Percentiles rank a stretch among this genome's conserved stretches.
Conservation (phyloP, 1,140 invertebrate species). For the Penaeus indicus region DNA sequence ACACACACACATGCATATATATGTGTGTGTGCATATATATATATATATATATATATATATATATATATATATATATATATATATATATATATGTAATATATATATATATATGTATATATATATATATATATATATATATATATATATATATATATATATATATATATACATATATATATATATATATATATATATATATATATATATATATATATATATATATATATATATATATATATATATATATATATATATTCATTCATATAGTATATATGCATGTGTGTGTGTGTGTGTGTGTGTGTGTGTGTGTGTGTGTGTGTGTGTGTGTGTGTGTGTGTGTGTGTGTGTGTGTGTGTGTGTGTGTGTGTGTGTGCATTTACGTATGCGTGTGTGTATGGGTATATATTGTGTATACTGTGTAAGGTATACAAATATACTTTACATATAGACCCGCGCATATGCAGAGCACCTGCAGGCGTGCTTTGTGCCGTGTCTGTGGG, state of each 20-base stretch:
- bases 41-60: neutral
- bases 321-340: neutral
- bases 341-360: conserved; percentile 18
- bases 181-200: conserved; percentile 10
- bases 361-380: neutral
- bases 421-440: conserved; percentile 61
- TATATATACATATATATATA: neutral
- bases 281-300: conserved; percentile 4
- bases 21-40: neutral
- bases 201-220: neutral
- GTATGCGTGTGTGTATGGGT: conserved; percentile 46
- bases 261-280: conserved; percentile 11
- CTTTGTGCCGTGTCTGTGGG: too few relatives aligned
- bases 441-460: conserved; percentile 68
- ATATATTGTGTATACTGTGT: conserved; percentile 71
- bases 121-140: neutral
- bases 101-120: neutral
- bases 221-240: neutral
- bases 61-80: conserved; percentile 10
- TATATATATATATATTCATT: neutral
- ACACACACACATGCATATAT: neutral
- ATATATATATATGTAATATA: neutral
- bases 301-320: neutral
- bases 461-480: conserved; percentile 61
- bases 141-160: neutral